Base-by-base conservation (phyloP, 2,888 invertebrate species). In the Alsophila aescularia region DNA sequence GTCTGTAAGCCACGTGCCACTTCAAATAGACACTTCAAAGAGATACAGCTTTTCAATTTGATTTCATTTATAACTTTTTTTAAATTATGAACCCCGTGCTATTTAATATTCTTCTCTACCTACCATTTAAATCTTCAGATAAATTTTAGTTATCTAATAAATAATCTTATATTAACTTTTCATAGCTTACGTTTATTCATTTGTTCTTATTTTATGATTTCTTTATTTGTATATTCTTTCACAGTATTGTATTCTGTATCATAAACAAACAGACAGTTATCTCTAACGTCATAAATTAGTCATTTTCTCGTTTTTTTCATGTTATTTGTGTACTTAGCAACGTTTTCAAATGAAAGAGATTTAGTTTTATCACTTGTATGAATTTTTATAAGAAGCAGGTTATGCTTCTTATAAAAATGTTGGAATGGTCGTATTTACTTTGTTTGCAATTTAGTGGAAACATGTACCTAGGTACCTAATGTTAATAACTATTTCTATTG, bases 281-380 rank as follows among this genome's bases (percentile, higher is more conserved):
- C 12, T 34, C 14, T 3, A 21, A 43, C 53, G 40, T 55, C 35
- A 55, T 55, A 50, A 50, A 45, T 55, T 55, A 55, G 40, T 55
- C 55, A 50, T 55, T 45, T 55, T 50, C 55, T 40, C 21, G 15
- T 29, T 12, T 48, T 15, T 24, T 18, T 48, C 49, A 10, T 35
- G 40, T 34, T 44, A 40, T 49, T 54, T 49, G 36, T 27, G 37
- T 53, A 34, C 29, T 14, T 39, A 13, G 4, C 14, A 13, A n/a
- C 9, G 41, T 14, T 48, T 53, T 48, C 43, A 27, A 37, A 37
- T n/a, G 37, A 53, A 53, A 32, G 13, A 40, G 50, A 18, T 41
- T 50, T 35, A 40, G 12, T 50, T 55, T 50, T 50, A 50, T 50
- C 40, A n/a, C n/a, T n/a, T n/a, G n/a, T n/a, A n/a, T n/a, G n/a